phyloP scores from a whole-genome alignment of 2,797 vertebrate genomes.

The Adrianichthys oophorus region DNA sequence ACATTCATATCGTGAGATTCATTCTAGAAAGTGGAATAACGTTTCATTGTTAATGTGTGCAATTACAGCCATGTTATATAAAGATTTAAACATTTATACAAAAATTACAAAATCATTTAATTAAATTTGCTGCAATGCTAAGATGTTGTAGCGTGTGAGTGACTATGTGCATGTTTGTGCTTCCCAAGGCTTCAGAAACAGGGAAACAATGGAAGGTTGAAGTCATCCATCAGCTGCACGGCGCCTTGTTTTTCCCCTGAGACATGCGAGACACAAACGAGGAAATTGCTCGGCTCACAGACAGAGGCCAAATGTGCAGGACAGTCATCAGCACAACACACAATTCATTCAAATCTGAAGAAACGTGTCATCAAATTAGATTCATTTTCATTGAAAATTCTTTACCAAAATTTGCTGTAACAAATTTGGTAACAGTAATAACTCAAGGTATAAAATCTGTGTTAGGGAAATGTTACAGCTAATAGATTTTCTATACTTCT shows the following conservation, averaged over 20 bases:
- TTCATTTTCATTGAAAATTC: neutral
- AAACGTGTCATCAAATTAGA: neutral
- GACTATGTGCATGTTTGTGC: neutral
- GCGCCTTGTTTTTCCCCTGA: slow-evolving; percentile 3
- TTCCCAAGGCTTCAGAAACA: slow-evolving; percentile 25
- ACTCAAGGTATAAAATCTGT: too few relatives aligned
- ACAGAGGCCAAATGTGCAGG: slow-evolving; percentile 7
- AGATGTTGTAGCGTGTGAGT: neutral
- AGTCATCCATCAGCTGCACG: slow-evolving; percentile 41
- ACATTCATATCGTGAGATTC: too few relatives aligned
- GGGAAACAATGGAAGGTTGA: slow-evolving; percentile 12
- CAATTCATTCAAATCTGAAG: neutral
- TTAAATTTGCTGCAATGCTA: slow-evolving; percentile 1
- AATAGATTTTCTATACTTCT: too few relatives aligned
- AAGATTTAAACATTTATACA: too few relatives aligned
- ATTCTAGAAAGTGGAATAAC: too few relatives aligned
- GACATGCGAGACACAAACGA: slow-evolving; percentile 38
- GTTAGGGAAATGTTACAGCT: too few relatives aligned
- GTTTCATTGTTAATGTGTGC: too few relatives aligned
- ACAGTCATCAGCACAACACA: slow-evolving; percentile 3
- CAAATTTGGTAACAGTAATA: too few relatives aligned
- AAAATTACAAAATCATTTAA: neutral
- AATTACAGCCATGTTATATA: too few relatives aligned
- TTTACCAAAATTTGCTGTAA: too few relatives aligned
- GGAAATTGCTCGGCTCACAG: slow-evolving; percentile 25